These are phyloP conservation scores for Spicauda simplicius DNA, from an alignment of 2,888 invertebrate species.

Conservation along the genomic window DNA sequence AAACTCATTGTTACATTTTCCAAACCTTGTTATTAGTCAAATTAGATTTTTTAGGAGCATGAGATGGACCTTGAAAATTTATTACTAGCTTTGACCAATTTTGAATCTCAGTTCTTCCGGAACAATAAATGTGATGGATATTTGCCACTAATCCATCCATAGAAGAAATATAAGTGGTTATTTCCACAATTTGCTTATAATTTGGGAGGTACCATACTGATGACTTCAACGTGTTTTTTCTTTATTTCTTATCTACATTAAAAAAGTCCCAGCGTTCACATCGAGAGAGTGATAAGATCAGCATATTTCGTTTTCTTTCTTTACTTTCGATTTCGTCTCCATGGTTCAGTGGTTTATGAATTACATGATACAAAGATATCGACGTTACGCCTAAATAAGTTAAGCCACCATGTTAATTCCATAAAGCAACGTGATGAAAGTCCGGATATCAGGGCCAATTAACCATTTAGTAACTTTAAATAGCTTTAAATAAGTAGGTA, in stretches of 20 bases:
- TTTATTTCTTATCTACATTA: too few species aligned
- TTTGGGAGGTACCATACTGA: not conserved
- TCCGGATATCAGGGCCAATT: not conserved
- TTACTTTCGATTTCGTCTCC: conserved; percentile 51
- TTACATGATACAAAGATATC: conserved; percentile 56
- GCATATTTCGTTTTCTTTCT: too few species aligned
- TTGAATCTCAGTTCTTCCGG: too few species aligned
- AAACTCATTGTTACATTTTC: too few species aligned
- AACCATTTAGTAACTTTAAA: not conserved
- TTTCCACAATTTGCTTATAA: too few species aligned
- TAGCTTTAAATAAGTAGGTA: not conserved
- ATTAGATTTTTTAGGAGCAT: too few species aligned
- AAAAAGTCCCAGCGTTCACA: not conserved
- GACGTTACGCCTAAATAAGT: conserved; percentile 60
- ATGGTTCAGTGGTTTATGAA: conserved; percentile 34
- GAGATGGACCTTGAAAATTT: too few species aligned
- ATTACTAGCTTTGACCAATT: too few species aligned
- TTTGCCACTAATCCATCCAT: too few species aligned
- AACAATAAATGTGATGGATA: too few species aligned
- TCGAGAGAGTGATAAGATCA: not conserved
- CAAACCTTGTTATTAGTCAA: too few species aligned
- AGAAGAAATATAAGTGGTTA: not conserved
- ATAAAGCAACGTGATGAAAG: conserved; percentile 59
- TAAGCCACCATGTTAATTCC: conserved; percentile 66
- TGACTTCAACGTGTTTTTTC: too few species aligned